Base-by-base conservation (phyloP, 2,888 invertebrate species). In the Limnephilus auricula region DNA sequence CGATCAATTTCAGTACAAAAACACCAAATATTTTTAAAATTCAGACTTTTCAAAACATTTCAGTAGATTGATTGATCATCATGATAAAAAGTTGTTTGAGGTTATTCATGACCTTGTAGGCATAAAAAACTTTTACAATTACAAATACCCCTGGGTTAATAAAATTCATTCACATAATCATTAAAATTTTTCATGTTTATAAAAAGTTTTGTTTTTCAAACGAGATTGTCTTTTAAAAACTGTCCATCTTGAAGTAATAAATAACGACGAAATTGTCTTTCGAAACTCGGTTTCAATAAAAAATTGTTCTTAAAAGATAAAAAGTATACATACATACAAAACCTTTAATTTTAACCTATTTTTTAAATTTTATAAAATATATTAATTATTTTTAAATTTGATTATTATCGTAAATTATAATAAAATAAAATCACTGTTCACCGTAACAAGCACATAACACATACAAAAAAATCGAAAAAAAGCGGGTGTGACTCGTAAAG, bases 401-500 rank as follows among this genome's bases (percentile, higher is more conserved):
- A 65, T 65, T 65, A n/a, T 65, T 65, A 65, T 65, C 65, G 65
- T n/a, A 65, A 65, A 65, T 65, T 65, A 65, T 65, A 65, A 65
- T 65, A n/a, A 65, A 65, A 65, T 31, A 80, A 15, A 31, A 80
- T 80, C 80, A 80, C 80, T 80, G 32, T 80, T 31, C 30, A 80
- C 32, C 32, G 80, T 80, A 15, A 31, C 18, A 34, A 85, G 30
- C 65, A 65, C 65, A 65, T 6, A 25, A 65, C 65, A 65, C 65
- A n/a, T n/a, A 65, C 13, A 85, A 25, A 40, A 12, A 34, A 40
- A 85, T 85, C 84, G 15, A 45, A 40, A 30, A n/a, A 40, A 85
- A 85, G n/a, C 85, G 85, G 85, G 45, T 85, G 45, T 85, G 85
- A 30, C 85, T 37, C 85, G 85, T 65, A n/a, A 25, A 85, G 85